Evolutionary conservation across 2,888 invertebrate genomes (phyloP), one percentile per base, ranked within the genome.

Genomic region (Hypercompe scribonia): DNA sequence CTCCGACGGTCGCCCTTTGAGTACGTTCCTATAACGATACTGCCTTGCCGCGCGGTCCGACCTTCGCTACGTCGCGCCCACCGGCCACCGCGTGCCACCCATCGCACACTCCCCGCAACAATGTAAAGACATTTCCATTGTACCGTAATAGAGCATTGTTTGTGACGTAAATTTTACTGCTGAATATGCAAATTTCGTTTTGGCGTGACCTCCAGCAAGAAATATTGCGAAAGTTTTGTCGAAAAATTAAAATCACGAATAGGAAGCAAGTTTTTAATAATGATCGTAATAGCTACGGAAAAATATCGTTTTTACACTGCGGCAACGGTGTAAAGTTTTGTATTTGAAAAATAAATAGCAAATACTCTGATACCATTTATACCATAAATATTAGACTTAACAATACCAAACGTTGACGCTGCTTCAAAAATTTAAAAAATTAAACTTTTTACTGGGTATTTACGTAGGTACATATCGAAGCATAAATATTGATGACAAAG

Each of bases 61-160:
- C 76, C 78, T 61, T 74, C 69, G 66, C 64, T 73, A 77, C 78
- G 76, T 82, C 78, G 78, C 80, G 79, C 81, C 76, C 73, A 66
- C 81, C 83, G 76, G 58, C 74, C 84, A 75, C 82, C 75, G 76
- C 74, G 65, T 73, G 68, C 75, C 68, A 68, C 76, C 78, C 77
- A 77, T 84, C 79, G 70, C 64, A 79, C 79, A 70, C 80, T 77
- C 87, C 78, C 88, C 90, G 91, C 90, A 91, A 94, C 93, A 94
- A 93, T 92, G 92, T 93, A 93, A 94, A 93, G 93, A 94, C 92
- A 94, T 93, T 94, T 91, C 92, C 91, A 94, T 94, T 94, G 93
- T 94, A 90, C 91, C 91, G 90, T 94, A 93, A 94, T 93, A 93
- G 92, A 90, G 91, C 91, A 94, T 94, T 94, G 94, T 94, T 94